Conservation (phyloP, 2,113 vertebrate species). For the Aldabrachelys gigantea region DNA sequence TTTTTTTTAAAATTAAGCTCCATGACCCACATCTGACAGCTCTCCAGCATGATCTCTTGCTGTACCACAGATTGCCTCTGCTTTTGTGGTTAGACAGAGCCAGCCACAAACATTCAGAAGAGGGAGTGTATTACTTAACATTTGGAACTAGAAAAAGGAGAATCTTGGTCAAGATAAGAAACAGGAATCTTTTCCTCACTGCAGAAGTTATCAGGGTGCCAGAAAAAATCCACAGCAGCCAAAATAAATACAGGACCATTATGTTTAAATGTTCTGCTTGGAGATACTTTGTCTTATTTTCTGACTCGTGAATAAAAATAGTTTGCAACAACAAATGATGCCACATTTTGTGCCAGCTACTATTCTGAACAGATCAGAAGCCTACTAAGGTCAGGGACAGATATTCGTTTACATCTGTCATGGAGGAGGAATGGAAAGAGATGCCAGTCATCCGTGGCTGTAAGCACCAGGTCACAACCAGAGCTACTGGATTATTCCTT, state of each 20-base stretch:
- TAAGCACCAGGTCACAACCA: background rate
- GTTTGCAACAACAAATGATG: background rate
- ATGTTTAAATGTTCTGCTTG: background rate
- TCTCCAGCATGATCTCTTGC: background rate
- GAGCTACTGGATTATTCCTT: background rate
- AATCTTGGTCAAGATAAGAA: background rate
- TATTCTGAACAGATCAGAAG: background rate
- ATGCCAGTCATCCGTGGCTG: background rate
- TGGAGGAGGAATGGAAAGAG: background rate
- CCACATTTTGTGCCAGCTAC: background rate
- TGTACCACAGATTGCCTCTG: background rate
- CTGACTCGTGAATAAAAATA: background rate
- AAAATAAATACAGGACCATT: conserved; percentile 19
- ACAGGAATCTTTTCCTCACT: fast-evolving
- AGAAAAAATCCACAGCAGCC: background rate
- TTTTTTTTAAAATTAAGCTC: background rate
- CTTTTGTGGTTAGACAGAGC: background rate
- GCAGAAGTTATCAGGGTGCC: fast-evolving
- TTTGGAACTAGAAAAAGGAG: background rate
- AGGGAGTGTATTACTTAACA: fast-evolving
- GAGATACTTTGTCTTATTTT: background rate
- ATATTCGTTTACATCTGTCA: background rate
- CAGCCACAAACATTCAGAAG: background rate
- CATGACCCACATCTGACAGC: background rate
- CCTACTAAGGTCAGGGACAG: background rate